Evolutionary conservation across 2,113 vertebrate species (phyloP), one percentile per base, ranked within the genome.

Genomic region (Talpa occidentalis): DNA sequence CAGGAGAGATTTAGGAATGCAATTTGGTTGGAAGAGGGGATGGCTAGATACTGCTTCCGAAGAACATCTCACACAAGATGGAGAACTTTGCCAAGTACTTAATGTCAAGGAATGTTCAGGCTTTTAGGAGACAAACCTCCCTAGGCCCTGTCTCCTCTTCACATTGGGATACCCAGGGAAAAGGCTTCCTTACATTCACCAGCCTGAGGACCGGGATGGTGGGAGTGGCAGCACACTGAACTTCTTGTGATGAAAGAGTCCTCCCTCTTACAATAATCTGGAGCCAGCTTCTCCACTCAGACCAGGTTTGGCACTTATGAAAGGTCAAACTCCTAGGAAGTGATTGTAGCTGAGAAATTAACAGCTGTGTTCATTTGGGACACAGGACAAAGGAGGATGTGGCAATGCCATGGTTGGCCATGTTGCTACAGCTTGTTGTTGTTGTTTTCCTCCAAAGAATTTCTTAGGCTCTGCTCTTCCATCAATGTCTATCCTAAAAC

Each of bases 81-180:
- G 44, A 52, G 26, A 62, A 67, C 1, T 1, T 11, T 40, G n/a
- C 47, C 11, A 21, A 10, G 1, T 72, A 24, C 30, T 87, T 10
- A n/a, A 15, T 2, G 5, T 47, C 0, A 40, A 49, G 76, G 30
- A 37, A 88, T 17, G 4, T 0, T 9, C 42, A 28, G 19, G 66
- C 19, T 64, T 19, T 17, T 28, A 16, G 19, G 14, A 69, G 10
- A 4, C 28, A 21, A n/a, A 60, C 9, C 2, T 54, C 2, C 10
- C 14, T 16, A 19, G 2, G 2, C 19, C 24, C 42, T 49, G 14
- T 0, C 6, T 52, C 3, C 10, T 21, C 32, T 17, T 17, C 30
- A 21, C 17, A 7, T 44, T 52, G 69, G 15, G 49, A 52, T 40
- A 54, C 16, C 15, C 47, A 66, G 28, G 49, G 6, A 42, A 28